Percentiles rank a stretch among this genome's conserved stretches.
These are phyloP conservation scores for Dallia pectoralis DNA, from an alignment of 2,797 vertebrate genomes.

Conservation along the genomic window DNA sequence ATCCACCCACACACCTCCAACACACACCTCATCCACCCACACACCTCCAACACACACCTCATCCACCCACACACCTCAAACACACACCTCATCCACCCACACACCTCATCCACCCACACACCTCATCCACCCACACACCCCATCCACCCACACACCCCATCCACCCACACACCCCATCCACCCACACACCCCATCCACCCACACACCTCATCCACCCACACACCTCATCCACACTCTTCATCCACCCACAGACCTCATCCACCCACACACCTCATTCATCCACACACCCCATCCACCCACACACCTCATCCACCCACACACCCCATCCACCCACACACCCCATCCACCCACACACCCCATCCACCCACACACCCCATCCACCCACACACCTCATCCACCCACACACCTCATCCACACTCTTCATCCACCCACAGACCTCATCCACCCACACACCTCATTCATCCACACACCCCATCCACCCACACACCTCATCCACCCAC, in stretches of 20 bases:
- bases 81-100: conserved; percentile 65
- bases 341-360: conserved; percentile 57
- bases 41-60: too few relatives aligned
- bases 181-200: too few relatives aligned
- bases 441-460: conserved; percentile 58
- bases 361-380: too few relatives aligned
- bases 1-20: conserved; percentile 57
- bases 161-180: conserved; percentile 58
- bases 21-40: conserved; percentile 65
- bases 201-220: conserved; percentile 52
- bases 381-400: conserved; percentile 45
- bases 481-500: conserved; percentile 66
- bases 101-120: conserved; percentile 53
- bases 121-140: too few relatives aligned
- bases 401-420: conserved; percentile 62
- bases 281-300: conserved; percentile 65
- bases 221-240: conserved; percentile 65
- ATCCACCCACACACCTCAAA: conserved; percentile 57
- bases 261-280: conserved; percentile 61
- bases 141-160: conserved; percentile 60
- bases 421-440: conserved; percentile 61
- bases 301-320: conserved; percentile 53
- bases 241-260: conserved; percentile 53
- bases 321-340: conserved; percentile 63
- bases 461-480: too few relatives aligned